These are phyloP conservation scores for Hesperia comma DNA, from an alignment of 2,888 invertebrate species.

Conservation along the genomic window DNA sequence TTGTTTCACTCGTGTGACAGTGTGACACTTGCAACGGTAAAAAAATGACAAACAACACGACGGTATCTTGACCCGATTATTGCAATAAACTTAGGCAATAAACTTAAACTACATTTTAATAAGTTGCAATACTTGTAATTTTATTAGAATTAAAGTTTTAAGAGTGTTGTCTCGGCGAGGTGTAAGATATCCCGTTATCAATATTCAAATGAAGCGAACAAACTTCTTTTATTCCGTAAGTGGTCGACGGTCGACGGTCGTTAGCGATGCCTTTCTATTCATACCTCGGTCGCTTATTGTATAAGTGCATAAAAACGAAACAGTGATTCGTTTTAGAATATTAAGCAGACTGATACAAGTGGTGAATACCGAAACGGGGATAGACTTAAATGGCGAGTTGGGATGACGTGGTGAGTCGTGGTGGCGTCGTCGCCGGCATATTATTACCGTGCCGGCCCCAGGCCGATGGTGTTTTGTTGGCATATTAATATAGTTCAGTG, in stretches of 20 bases:
- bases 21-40: conserved; percentile 25
- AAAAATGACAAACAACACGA: not conserved
- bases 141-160: not conserved
- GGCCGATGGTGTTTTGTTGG: not conserved
- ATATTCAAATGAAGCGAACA: conserved; percentile 30
- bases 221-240: conserved; percentile 18
- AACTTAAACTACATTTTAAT: too few relatives aligned
- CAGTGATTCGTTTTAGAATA: conserved; percentile 21
- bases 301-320: conserved; percentile 11
- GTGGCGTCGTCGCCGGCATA: not conserved
- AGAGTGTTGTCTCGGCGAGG: not conserved
- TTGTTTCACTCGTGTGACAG: conserved; percentile 19
- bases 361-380: conserved; percentile 28
- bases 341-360: conserved; percentile 21
- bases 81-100: not conserved
- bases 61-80: not conserved
- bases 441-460: not conserved
- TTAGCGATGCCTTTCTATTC: conserved; percentile 24
- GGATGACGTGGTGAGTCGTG: conserved; percentile 26
- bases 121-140: not conserved
- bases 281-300: conserved; percentile 10
- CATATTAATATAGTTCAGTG: not conserved
- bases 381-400: conserved; percentile 11
- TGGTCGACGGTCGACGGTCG: not conserved
- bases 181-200: conserved; percentile 18